Percentiles rank a stretch among this genome's conserved stretches.
Evolutionary conservation across 2,113 vertebrate species (phyloP).

Genomic region (Sinocyclocheilus anshuiensis): DNA sequence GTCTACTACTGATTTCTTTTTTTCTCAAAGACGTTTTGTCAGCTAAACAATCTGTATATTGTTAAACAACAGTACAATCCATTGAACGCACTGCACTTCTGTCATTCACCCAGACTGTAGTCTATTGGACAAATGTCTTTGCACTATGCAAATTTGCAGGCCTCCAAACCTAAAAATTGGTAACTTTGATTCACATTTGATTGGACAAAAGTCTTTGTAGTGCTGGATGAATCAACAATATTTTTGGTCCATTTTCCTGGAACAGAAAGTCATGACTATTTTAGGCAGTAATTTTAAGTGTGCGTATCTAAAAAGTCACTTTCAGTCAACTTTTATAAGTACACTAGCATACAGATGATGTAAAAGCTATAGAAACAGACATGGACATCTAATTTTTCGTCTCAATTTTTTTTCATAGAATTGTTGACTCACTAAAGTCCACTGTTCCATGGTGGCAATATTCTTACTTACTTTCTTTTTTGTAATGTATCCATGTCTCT

Average conservation of each 20-base stretch:
- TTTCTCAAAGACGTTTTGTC: not conserved
- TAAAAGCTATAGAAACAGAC: not conserved
- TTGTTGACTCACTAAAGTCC: too few relatives aligned
- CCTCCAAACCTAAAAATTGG: not conserved
- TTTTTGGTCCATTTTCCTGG: not conserved
- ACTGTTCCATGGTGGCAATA: too few relatives aligned
- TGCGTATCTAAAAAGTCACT: not conserved
- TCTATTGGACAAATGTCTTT: not conserved
- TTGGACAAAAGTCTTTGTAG: not conserved
- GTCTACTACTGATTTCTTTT: not conserved
- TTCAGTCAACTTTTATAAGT: not conserved
- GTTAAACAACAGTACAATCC: not conserved
- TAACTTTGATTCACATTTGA: not conserved
- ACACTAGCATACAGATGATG: not conserved
- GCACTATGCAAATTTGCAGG: not conserved
- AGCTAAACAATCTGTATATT: not conserved
- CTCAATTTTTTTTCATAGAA: too few relatives aligned
- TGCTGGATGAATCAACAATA: not conserved
- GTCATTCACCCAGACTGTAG: too few relatives aligned
- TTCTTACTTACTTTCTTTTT: not conserved
- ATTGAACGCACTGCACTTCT: not conserved
- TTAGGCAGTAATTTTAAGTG: not conserved
- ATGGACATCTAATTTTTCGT: too few relatives aligned
- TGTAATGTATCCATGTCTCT: not conserved
- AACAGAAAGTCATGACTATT: not conserved